Evolutionary conservation across 1,140 invertebrate species (phyloP), one percentile per base, ranked within the genome.

Genomic region (Heliconius melpomene): DNA sequence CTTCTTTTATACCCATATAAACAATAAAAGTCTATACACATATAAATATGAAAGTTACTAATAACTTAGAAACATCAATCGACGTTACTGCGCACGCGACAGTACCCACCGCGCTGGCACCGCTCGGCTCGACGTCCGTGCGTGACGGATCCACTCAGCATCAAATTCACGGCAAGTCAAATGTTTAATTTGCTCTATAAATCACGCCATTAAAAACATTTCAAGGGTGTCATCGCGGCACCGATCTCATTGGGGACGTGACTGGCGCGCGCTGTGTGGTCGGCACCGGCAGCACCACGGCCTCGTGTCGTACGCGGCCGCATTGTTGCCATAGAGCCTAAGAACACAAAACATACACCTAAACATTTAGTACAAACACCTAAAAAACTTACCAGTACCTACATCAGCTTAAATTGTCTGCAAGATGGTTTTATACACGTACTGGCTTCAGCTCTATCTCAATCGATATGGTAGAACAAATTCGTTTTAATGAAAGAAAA

Each of bases 101-200:
- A 54, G 13, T 78, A 82, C 32, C 32, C 32, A 36, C 77, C n/a
- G 73, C 36, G 72, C 70, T 77, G 77, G 82, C 77, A 79, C 79
- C 80, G 82, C 78, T 81, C 86, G 85, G 86, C 85, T 80, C 85
- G 79, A 74, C 84, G 90, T 90, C 90, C 91, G 91, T 94, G 92
- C 91, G 91, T 94, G 91, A 89, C 92, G 80, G 91, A 93, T 94
- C 88, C 91, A 92, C 91, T 94, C 92, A 94, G 87, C 88, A 86
- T 88, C 89, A 88, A 90, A 94, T 94, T 94, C 92, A 94, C 91
- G 91, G 79, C 91, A 93, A 94, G 90, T 94, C 92, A 94, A 94
- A 94, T 94, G 92, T 94, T 94, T 94, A 94, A 94, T 94, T 94
- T 94, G 91, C 88, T 93, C 92, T 94, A 94, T 94, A 93, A 94